phyloP scores from a whole-genome alignment of 2,113 vertebrate species.

The Callionymus lyra region DNA sequence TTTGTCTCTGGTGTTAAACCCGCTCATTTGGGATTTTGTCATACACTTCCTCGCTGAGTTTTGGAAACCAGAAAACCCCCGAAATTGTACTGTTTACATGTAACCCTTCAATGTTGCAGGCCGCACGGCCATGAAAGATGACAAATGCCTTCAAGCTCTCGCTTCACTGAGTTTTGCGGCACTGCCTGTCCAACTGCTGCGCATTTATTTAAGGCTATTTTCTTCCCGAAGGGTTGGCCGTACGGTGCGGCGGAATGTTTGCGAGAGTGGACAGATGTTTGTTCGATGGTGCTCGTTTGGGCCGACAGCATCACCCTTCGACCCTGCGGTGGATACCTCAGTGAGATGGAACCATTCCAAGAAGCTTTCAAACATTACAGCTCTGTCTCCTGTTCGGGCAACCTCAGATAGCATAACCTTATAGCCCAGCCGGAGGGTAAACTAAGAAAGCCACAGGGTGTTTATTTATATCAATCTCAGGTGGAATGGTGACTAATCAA shows the following conservation, averaged over 20 bases:
- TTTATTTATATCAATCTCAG: constrained; percentile 46
- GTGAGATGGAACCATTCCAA: constrained; percentile 31
- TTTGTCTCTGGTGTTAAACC: constrained; percentile 69
- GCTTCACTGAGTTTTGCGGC: constrained; percentile 58
- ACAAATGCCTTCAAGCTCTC: constrained; percentile 56
- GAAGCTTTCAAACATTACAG: constrained; percentile 15
- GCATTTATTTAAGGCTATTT: constrained; percentile 56
- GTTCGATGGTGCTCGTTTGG: constrained; percentile 36
- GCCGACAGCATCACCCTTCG: constrained; percentile 42
- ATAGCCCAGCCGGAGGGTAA: constrained; percentile 17
- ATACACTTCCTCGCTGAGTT: constrained; percentile 60
- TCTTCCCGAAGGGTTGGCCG: constrained; percentile 38
- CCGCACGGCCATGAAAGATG: constrained; percentile 54
- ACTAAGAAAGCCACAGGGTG: constrained; percentile 17
- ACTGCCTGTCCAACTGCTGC: constrained; percentile 42
- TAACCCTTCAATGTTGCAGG: constrained; percentile 62
- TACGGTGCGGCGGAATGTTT: constrained; percentile 37
- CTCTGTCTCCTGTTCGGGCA: constrained; percentile 8
- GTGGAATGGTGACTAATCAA: constrained; percentile 38
- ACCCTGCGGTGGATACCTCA: constrained; percentile 39
- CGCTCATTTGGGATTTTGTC: constrained; percentile 66
- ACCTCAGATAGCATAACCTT: constrained; percentile 30
- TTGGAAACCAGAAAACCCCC: constrained; percentile 67
- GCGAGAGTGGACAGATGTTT: constrained; percentile 31
- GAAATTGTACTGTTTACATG: constrained; percentile 71